Conservation (phyloP, 2,797 vertebrate species). For the Huso huso region DNA sequence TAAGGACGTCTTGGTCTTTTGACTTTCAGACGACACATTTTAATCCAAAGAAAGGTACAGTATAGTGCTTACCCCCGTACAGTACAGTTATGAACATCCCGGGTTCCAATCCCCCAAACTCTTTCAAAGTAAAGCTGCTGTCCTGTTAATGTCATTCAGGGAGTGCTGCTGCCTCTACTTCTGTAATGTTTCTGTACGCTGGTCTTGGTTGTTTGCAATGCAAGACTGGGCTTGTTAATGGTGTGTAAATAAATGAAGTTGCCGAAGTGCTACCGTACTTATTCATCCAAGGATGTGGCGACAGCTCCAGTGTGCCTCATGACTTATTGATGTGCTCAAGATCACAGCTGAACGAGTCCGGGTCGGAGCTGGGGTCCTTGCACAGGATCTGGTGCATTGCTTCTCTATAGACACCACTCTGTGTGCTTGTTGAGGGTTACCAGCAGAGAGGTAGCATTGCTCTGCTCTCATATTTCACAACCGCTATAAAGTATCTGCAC, state of each 20-base stretch:
- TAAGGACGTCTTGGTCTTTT: too few species aligned
- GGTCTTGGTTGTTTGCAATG: background rate
- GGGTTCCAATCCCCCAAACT: background rate
- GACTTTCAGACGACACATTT: too few species aligned
- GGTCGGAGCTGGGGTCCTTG: background rate
- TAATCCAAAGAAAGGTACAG: too few species aligned
- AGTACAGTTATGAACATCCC: slow-evolving; percentile 3
- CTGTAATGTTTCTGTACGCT: background rate
- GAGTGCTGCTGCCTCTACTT: background rate
- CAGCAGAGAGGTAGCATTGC: background rate
- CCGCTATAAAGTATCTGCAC: too few species aligned
- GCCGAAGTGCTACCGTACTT: background rate
- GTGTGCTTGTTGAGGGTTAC: background rate
- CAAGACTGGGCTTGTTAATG: background rate
- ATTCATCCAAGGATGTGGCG: background rate
- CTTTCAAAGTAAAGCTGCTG: background rate
- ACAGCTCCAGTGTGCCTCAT: background rate
- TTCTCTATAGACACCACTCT: background rate
- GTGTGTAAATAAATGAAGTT: background rate
- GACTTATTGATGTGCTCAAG: background rate
- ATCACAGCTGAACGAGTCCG: background rate
- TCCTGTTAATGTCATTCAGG: background rate
- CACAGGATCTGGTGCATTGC: background rate
- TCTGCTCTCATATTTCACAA: background rate
- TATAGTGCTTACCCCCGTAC: background rate